Conservation (phyloP, 2,113 vertebrate species). For the Gadus macrocephalus region DNA sequence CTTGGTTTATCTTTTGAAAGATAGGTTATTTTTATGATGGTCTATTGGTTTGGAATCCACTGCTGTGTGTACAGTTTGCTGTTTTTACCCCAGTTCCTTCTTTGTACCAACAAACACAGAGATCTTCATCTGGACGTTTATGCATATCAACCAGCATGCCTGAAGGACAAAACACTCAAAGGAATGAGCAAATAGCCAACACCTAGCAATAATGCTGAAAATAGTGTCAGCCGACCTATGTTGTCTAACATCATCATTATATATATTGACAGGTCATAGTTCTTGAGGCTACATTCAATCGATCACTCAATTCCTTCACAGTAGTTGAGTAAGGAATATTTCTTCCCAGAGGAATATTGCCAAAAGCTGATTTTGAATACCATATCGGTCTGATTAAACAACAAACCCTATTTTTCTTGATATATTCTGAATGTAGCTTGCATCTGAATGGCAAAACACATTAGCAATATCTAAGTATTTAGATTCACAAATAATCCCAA, state of each 20-base stretch:
- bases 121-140: too few relatives aligned
- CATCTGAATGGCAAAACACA: slow-evolving; percentile 1
- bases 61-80: background rate
- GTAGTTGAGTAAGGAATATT: background rate
- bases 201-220: background rate
- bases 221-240: background rate
- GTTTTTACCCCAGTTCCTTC: background rate
- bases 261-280: too few relatives aligned
- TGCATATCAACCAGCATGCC: too few relatives aligned
- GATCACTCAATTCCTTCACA: slow-evolving; percentile 1
- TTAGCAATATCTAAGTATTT: background rate
- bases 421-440: background rate
- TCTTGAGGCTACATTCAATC: too few relatives aligned
- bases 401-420: slow-evolving; percentile 17
- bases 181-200: background rate
- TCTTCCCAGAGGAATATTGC: slow-evolving; percentile 18
- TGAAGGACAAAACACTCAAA: too few relatives aligned
- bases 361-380: slow-evolving; percentile 29
- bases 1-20: background rate
- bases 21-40: background rate
- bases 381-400: slow-evolving; percentile 24
- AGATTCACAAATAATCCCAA: too few relatives aligned
- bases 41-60: background rate
- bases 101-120: background rate
- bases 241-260: too few relatives aligned